Evolutionary conservation across 1,140 invertebrate genomes (phyloP), one percentile per base, ranked within the genome.

Genomic region (Andrena cerasifolii): DNA sequence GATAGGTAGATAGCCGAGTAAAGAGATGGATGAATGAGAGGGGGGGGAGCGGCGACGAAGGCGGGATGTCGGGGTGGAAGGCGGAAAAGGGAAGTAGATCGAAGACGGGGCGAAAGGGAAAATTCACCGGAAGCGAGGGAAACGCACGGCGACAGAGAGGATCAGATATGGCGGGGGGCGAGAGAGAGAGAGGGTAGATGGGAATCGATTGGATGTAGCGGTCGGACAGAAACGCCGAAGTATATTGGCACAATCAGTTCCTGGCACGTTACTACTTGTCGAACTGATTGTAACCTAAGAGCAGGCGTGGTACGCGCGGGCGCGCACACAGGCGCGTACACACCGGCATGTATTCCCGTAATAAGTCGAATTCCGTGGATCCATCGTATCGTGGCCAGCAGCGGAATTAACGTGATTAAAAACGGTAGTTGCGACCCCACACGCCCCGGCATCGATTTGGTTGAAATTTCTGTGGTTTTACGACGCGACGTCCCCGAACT

Each of bases 161-260:
- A 18, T 33, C 14, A 40, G 49, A 53, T n/a, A 31, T 26, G 61
- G 49, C 36, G 45, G 18, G 54, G 12, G 10, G 36, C 12, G 26
- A 67, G 49, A 36, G 54, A 36, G 72, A 14, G 58, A 59, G 73
- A 68, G 28, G 59, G 54, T 49, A 56, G 59, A 26, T 36, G 78
- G 51, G 28, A 78, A 79, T 43, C 77, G 84, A 83, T 86, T 83
- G 81, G 74, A 81, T 68, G 72, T 26, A 77, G 61, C 72, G 71
- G 62, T 76, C 12, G 74, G 53, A 21, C 67, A 58, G 68, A 70
- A 66, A 84, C 49, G 76, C 26, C 66, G 54, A 68, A 56, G 79
- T 80, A 84, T 84, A 85, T 85, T 85, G 83, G 83, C 83, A 85
- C 82, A 85, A 85, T 85, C 83, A 84, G 83, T 84, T 79, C 43